Base-by-base conservation (phyloP, 2,797 vertebrate genomes). In the Atherinosoma microstoma region DNA sequence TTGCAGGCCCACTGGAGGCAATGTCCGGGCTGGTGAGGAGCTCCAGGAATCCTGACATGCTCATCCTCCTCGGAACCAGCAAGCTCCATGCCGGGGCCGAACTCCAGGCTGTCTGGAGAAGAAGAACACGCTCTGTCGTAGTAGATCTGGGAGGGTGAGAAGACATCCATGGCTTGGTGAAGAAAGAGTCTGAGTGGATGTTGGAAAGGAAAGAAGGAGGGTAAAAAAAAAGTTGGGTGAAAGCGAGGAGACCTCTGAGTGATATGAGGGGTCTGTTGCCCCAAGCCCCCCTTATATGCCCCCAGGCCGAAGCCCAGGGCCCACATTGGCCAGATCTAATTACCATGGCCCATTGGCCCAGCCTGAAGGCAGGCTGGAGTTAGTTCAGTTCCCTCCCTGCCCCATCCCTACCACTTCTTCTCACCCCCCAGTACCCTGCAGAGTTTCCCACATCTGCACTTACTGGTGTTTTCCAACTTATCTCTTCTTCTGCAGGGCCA, bases 1-100 rank as follows among this genome's bases (percentile, higher is more conserved):
- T 98, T 99, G 93, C 98, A 99, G 88, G 98, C 98, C 98, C 98
- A 99, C 90, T 97, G 94, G 56, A 99, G 96, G 88, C 98, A 99
- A 90, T 96, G 97, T 8, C 98, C 98, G 0, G 96, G 95, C 90
- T 97, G 97, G 82, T 98, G 97, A 2, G 91, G 91, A 78, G 96
- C 96, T 0, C 92, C 95, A 0, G 97, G 97, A 20, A 94, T 96
- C 76, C 97, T 87, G 63, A 99, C 89, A 27, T 99, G 98, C 45
- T 97, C 97, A 40, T 98, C 97, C 78, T 96, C 95, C 4, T 98
- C 97, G 0, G 97, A 97, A 78, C 95, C 87, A 5, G 82, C 86
- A 8, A 95, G 91, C 65, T 95, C 90, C 16, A 93, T 91, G 66
- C 91, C 92, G 34, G 91, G 58, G 60, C 91, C 95, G 4, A 97